Conservation (phyloP, 2,797 vertebrate species). For the Novumbra hubbsi region DNA sequence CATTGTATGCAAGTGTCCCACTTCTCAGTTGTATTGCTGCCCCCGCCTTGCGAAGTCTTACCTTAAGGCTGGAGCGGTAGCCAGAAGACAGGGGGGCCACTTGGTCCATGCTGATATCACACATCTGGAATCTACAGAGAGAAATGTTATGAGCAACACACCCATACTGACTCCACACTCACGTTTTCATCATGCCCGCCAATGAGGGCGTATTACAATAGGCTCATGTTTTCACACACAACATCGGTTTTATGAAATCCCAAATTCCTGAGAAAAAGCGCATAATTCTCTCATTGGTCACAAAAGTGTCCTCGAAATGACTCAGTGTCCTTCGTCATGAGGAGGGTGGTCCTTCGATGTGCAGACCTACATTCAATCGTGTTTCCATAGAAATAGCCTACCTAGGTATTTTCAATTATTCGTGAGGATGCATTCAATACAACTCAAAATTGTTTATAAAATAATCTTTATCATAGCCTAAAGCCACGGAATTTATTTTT, state of each 20-base stretch:
- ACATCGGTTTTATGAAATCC: neutral
- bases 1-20: neutral
- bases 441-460: neutral
- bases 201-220: neutral
- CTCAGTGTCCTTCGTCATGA: constrained; percentile 22
- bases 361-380: neutral
- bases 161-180: neutral
- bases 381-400: neutral
- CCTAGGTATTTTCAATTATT: neutral
- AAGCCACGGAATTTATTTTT: neutral
- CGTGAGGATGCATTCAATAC: neutral
- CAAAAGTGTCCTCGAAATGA: constrained; percentile 31
- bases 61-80: constrained; percentile 80
- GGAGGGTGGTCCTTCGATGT: constrained; percentile 14
- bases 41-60: constrained; percentile 38
- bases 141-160: constrained; percentile 1
- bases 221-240: neutral
- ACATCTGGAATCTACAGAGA: constrained; percentile 58
- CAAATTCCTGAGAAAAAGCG: constrained; percentile 1
- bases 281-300: constrained; percentile 34
- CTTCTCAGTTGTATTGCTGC: neutral
- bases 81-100: constrained; percentile 75
- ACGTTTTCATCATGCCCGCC: neutral
- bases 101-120: constrained; percentile 83
- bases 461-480: neutral